Evolutionary conservation across 2,888 invertebrate genomes (phyloP), one percentile per base, ranked within the genome.

Genomic region (Timema cristinae): DNA sequence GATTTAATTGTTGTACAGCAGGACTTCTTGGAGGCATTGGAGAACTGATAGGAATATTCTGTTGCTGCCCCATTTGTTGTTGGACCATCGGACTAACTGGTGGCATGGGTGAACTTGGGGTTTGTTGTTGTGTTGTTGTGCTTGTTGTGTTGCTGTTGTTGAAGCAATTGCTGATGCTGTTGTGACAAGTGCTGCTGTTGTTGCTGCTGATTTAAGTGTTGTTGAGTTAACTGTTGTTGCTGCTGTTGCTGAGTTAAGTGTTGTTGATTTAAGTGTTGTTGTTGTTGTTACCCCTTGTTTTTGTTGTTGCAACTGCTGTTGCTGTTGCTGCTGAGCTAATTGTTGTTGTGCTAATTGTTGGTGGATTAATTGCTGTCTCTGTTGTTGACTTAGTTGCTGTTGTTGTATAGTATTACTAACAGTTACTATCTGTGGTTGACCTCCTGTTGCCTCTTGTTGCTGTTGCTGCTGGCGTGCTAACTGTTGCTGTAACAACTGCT

Each of bases 41-140:
- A 10, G 86, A 86, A 70, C 82, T 85, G 9, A 86, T 85, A 13
- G 85, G 85, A 77, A 84, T 83, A 11, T 81, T 70, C 67, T 73
- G 74, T 66, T 68, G 54, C 52, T 75, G 74, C 47, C 71, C 72
- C 48, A 70, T 67, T 68, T 75, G 73, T 32, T 75, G 74, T 59
- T 73, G 75, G 50, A 32, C 32, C 32, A 32, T 67, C 63, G 52
- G 67, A 69, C 54, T 75, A 69, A 52, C 59, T 48, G 75, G 70
- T 66, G 73, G 67, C 63, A 69, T 63, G 47, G 69, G 59, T 50
- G 70, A 49, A 50, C 32, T 69, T 69, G 49, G 69, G 49, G 70
- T 16, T 72, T 32, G 32, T 32, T 32, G 32, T 32, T 32, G 32
- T 32, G 32, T 32, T 32, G 32, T 32, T 32, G 32, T 32, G 1